These are phyloP conservation scores for Scolopax bukidnonensis DNA, from an alignment of 2,797 vertebrate genomes.

Conservation along the genomic window DNA sequence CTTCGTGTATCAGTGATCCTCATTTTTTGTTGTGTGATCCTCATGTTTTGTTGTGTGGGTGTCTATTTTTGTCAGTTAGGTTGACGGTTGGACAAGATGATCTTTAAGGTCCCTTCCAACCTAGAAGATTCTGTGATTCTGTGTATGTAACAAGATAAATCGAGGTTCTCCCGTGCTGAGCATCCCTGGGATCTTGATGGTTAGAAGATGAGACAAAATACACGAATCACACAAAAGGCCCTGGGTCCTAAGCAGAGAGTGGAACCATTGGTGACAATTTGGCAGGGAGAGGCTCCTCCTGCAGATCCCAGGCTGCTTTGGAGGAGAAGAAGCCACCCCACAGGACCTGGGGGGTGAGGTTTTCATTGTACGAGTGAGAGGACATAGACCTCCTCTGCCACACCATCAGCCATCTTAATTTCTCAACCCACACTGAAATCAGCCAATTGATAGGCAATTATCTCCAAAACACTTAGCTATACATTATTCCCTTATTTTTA, in stretches of 20 bases:
- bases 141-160: background rate
- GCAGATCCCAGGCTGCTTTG: background rate
- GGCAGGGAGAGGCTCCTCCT: background rate
- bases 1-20: too few species aligned
- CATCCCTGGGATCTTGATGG: rapidly evolving
- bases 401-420: slow-evolving; percentile 41
- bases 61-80: too few species aligned
- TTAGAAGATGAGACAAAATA: background rate
- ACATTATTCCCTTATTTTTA: background rate
- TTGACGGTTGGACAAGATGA: too few species aligned
- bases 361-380: background rate
- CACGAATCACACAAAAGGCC: background rate
- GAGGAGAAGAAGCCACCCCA: background rate
- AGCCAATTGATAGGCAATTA: slow-evolving; percentile 69
- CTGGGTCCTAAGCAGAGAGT: rapidly evolving
- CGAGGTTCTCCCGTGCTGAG: background rate
- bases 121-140: too few species aligned
- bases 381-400: slow-evolving; percentile 18
- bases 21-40: too few species aligned
- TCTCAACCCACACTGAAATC: slow-evolving; percentile 44
- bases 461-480: slow-evolving; percentile 12
- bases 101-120: too few species aligned
- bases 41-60: too few species aligned
- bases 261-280: rapidly evolving
- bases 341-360: background rate